These are phyloP conservation scores for Podarcis cretensis DNA, from an alignment of 2,113 vertebrate species.

Conservation along the genomic window DNA sequence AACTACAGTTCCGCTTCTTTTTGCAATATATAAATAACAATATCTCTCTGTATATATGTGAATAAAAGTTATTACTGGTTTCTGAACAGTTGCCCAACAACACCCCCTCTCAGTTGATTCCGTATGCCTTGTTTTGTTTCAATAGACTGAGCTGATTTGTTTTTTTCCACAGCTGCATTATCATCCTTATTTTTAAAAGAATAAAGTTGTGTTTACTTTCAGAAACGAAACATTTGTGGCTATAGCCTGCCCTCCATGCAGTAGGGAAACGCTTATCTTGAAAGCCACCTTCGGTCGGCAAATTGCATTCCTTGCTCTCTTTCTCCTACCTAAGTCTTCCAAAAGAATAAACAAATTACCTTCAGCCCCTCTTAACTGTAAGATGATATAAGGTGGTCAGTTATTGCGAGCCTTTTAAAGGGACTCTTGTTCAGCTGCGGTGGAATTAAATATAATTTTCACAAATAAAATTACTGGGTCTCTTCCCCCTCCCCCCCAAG, in stretches of 20 bases:
- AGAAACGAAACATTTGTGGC: background rate
- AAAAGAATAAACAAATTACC: slow-evolving; percentile 38
- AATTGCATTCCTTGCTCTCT: background rate
- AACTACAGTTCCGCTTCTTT: background rate
- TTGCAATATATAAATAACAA: background rate
- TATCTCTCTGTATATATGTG: background rate
- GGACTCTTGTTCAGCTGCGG: slow-evolving; percentile 48
- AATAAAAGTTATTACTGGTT: background rate
- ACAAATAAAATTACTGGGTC: slow-evolving; percentile 58
- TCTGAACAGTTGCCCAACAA: too few relatives aligned
- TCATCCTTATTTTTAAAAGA: background rate
- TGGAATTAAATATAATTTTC: slow-evolving; percentile 58
- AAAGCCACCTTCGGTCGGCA: background rate
- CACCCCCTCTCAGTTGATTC: background rate
- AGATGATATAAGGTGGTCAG: slow-evolving; percentile 55
- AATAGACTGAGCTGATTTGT: background rate
- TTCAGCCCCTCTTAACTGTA: slow-evolving; percentile 26
- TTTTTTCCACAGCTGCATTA: background rate
- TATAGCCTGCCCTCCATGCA: slow-evolving; percentile 10
- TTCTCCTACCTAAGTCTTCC: slow-evolving; percentile 9
- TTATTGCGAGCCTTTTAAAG: slow-evolving; percentile 47
- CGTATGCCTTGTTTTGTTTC: background rate
- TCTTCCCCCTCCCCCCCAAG: slow-evolving; percentile 12
- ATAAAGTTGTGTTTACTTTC: background rate
- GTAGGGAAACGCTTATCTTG: background rate